Base-by-base conservation (phyloP, 2,113 vertebrate genomes). In the Nematolebias whitei region DNA sequence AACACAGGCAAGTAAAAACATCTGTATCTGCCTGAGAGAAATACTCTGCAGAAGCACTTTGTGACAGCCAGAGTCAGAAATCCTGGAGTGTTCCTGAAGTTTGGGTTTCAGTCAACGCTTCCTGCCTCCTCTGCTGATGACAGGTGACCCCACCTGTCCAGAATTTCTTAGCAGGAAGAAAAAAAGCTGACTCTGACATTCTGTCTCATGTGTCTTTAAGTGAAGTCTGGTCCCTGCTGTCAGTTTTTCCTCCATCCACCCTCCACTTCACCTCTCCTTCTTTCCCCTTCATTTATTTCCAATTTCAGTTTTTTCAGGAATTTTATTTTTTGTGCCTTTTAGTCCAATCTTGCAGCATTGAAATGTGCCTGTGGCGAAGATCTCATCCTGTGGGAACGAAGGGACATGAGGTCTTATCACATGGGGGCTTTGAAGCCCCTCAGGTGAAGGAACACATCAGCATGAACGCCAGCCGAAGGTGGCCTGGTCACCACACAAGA, bases 131-230 rank as follows among this genome's bases (percentile, higher is more conserved):
- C 55, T 24, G 44, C 53, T 29, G 18, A 19, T 44, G 20, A 41
- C 71, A 72, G 64, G 72, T 70, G 72, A 73, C 35, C 35, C 61
- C 5, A 67, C 55, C 69, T 29, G 14, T 20, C 39, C 20, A 20
- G 40, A 29, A 38, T 48, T 29, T 55, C 23, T 61, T 20, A 49
- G 52, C 41, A 68, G 26, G 8, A 49, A 48, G n/a, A 11, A 32
- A 43, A 41, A 61, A 12, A 2, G 64, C 72, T 82, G 72, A 82
- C 66, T 32, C 29, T 0, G 15, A 20, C 20, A 40, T 60, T 23
- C 16, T 53, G 60, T 71, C 57, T 59, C 19, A 22, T 2, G 22
- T 2, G 53, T 71, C 20, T 29, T 16, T 7, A 47, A 44, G 66
- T 63, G 41, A 67, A 59, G 40, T 20, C 12, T 1, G 40, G 51